Evolutionary conservation across 2,797 vertebrate genomes (phyloP), one percentile per base, ranked within the genome.

Genomic region (Esox masquinongy): DNA sequence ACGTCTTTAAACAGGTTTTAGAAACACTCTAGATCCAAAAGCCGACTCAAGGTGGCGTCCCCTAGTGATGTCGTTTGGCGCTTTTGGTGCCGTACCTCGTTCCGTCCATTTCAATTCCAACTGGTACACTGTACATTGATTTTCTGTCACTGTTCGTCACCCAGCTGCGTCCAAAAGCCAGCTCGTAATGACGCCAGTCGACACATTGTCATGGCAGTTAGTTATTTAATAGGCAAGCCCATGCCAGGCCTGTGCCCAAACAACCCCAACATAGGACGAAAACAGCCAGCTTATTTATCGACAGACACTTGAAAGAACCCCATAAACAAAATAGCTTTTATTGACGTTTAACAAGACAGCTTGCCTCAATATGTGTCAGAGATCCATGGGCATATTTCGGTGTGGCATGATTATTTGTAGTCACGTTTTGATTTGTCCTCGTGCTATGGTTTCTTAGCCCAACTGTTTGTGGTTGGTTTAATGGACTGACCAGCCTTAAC

Each of bases 171-270:
- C 74, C 15, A 6, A 72, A 34, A 39, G 29, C 15, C 49, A n/a
- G 47, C n/a, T 39, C 59, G 43, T 68, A 76, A 76, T 74, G 74
- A 82, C 71, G 36, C 61, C 67, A 61, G 36, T 73, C 19, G 59
- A 29, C 39, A 73, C 63, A 51, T 71, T 77, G 70, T 70, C 73
- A 70, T 43, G 22, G 56, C n/a, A 12, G 11, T 26, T 14, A 24
- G n/a, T 61, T 24, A 63, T 59, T 73, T 75, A 53, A 73, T 61
- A 17, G 53, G 31, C 72, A 24, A 29, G 24, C 61, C 31, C 64
- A 26, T 77, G 74, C 68, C 50, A 71, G 72, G 19, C 19, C 68
- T 29, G 67, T 84, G 78, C 49, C 72, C 77, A 71, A 70, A 83
- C 29, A 22, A 73, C 61, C 68, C 50, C 16, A 49, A 63, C 29